Evolutionary conservation across 2,888 invertebrate species (phyloP), one percentile per base, ranked within the genome.

Genomic region (Philopedon plagiatum): DNA sequence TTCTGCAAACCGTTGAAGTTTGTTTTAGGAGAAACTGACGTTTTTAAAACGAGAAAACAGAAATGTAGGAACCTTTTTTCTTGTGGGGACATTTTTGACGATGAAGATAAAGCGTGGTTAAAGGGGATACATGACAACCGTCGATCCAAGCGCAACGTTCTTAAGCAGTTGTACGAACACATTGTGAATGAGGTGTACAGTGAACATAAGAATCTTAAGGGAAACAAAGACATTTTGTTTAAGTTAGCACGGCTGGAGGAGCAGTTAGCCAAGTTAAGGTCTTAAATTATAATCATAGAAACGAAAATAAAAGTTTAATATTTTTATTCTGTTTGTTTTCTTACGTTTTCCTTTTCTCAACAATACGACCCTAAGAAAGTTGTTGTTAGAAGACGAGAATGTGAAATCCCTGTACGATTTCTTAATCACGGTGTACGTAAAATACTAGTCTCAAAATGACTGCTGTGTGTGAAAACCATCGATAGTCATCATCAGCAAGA

Each of bases 81-180:
- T 4, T 41, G 46, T 37, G 18, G 32, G n/a, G 39, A 57, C 23
- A 21, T 77, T 15, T 76, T 76, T 37, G 76, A 79, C n/a, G 78
- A 76, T 18, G 76, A 76, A 7, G 75, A 75, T 54, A 68, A 64
- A 57, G 61, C 67, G 15, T 71, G 71, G 39, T 21, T 79, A 5
- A 76, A 65, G 19, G 41, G 70, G 8, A 75, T 78, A 15, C 73
- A 54, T 9, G 77, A 71, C 8, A 72, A 65, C 8, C 67, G 54
- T 13, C 8, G 39, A 26, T 39, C 32, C 0, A 15, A 39, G 32
- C 46, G 51, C 8, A 73, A 61, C 18, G 54, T 60, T 13, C 56
- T 74, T 5, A 34, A 8, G 18, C 51, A 18, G 21, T 68, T 74
- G 32, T 65, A 72, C 39, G 68, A 72, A 7, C 64, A 69, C 44